Base-by-base conservation (phyloP, 1,140 invertebrate genomes). In the Euwallacea fornicatus region DNA sequence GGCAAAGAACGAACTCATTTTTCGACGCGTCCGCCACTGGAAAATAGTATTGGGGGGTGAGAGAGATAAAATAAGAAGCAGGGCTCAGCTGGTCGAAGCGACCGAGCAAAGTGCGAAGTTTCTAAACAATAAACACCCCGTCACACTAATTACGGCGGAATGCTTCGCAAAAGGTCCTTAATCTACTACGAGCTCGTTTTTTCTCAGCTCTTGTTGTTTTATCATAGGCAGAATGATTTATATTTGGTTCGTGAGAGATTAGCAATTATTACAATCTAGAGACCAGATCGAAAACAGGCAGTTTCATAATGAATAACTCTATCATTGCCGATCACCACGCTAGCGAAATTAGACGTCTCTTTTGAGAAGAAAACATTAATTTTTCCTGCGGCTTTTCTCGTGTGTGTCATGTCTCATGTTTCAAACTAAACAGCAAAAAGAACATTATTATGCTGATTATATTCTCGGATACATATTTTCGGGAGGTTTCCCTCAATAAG, bases 71-170 rank as follows among this genome's bases (percentile, higher is more conserved):
- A 72, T 68, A 67, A 72, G 71, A 68, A 72, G 43, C 47, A 59
- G 66, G 65, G 47, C 71, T 72, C 71, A 72, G 71, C 64, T 72
- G 71, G 69, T 63, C 71, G 65, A 46, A 68, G 71, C 64, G 59
- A 46, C 71, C 66, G 71, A 71, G 54, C 58, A 72, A 77, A 78
- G 77, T 78, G 76, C 69, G 72, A 78, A 78, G 77, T 78, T 78
- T 74, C 72, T 73, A 77, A 78, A 77, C 76, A 76, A 76, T 78
- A 76, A 78, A 75, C 76, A 75, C 74, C 66, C 70, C 59, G 50
- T 67, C 66, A 61, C 68, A 60, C 69, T 74, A 74, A 76, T 78
- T 76, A 78, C 74, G 64, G 62, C 73, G 75, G 73, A 77, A 76
- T 75, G 74, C 71, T 73, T 70, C 53, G 47, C 60, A 66, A 74